Evolutionary conservation across 2,888 invertebrate species (phyloP).

Genomic region (Diloba caeruleocephala): DNA sequence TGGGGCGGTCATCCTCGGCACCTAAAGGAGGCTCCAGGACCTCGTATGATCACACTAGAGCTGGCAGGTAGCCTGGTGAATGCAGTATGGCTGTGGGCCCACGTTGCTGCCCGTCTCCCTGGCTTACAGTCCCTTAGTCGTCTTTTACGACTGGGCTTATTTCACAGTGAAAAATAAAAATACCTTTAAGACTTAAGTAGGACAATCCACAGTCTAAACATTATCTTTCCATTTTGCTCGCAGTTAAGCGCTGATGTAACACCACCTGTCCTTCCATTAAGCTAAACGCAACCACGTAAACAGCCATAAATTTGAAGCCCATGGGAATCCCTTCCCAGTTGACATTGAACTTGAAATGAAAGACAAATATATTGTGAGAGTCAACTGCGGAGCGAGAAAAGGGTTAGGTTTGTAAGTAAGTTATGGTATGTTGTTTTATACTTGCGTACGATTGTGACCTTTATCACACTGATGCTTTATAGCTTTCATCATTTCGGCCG

Average conservation of each 20-base stretch:
- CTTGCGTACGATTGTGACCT: conserved; percentile 30
- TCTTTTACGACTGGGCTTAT: too few relatives aligned
- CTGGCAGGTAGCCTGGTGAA: too few relatives aligned
- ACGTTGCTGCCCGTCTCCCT: too few relatives aligned
- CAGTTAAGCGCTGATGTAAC: conserved; percentile 26
- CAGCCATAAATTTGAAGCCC: conserved; percentile 43
- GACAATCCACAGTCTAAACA: conserved; percentile 11
- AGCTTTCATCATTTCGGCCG: too few relatives aligned
- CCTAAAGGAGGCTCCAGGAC: too few relatives aligned
- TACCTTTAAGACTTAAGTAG: neutral
- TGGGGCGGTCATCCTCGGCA: too few relatives aligned
- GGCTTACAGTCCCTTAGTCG: too few relatives aligned
- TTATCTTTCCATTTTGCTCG: neutral
- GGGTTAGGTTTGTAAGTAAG: conserved; percentile 26
- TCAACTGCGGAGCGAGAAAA: conserved; percentile 31
- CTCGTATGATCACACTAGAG: too few relatives aligned
- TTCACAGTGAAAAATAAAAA: too few relatives aligned
- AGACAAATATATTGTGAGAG: conserved; percentile 45
- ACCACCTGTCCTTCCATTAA: conserved; percentile 38
- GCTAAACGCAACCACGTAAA: conserved; percentile 30
- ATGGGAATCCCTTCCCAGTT: conserved; percentile 36
- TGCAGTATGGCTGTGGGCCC: too few relatives aligned
- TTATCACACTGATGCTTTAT: neutral
- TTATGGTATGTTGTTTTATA: conserved; percentile 21
- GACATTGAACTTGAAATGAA: conserved; percentile 55